phyloP scores from a whole-genome alignment of 2,888 invertebrate genomes.

The Rosalia funebris region DNA sequence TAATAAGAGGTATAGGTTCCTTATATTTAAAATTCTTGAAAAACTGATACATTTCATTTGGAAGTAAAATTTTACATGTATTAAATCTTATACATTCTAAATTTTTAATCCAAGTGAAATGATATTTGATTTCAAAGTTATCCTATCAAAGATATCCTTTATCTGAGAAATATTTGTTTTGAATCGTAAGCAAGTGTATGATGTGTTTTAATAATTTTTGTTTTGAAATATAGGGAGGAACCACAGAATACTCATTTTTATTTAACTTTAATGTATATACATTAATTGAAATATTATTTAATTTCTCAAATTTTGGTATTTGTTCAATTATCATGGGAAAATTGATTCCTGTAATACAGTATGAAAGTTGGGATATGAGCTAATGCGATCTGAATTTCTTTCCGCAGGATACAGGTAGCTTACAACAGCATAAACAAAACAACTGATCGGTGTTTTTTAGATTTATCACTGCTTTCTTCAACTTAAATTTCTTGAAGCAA shows the following conservation, averaged over 20 bases:
- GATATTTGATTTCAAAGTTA: not conserved
- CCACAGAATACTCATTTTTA: slow-evolving; percentile 2
- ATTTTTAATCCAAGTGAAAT: not conserved
- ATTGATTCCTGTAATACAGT: slow-evolving; percentile 39
- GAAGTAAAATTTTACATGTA: not conserved
- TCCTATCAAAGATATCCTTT: not conserved
- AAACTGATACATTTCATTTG: not conserved
- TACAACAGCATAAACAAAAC: slow-evolving; percentile 47
- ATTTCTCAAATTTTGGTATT: slow-evolving; percentile 25
- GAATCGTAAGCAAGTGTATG: slow-evolving; percentile 40
- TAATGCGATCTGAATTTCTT: slow-evolving; percentile 28
- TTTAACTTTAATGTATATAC: slow-evolving; percentile 12
- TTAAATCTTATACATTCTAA: not conserved
- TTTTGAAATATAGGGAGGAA: slow-evolving; percentile 28
- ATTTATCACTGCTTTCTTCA: slow-evolving; percentile 28
- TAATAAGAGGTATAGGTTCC: not conserved
- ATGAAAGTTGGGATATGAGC: no score
- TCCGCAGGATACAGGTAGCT: slow-evolving; percentile 40
- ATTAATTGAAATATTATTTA: slow-evolving; percentile 22
- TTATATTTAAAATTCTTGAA: not conserved
- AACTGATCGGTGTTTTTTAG: slow-evolving; percentile 43
- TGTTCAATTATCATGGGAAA: slow-evolving; percentile 26
- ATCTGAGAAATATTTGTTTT: slow-evolving; percentile 25
- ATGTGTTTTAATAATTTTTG: slow-evolving; percentile 30
- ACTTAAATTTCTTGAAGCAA: not conserved